Base-by-base conservation (phyloP, 2,888 invertebrate genomes). In the Chydorus sphaericus region DNA sequence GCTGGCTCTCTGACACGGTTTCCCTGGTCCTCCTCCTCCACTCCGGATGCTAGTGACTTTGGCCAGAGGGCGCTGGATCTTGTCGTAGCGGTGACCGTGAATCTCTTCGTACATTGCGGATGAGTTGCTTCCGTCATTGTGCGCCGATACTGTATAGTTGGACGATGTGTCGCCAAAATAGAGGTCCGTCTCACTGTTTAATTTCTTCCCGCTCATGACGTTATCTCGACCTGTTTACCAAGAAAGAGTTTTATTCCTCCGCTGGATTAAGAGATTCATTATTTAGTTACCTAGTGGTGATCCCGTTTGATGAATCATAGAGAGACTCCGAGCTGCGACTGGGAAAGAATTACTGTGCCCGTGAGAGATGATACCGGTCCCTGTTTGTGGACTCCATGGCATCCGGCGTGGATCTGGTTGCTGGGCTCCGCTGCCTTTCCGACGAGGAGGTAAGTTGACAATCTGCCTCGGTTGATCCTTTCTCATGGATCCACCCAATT, bases 121-220 rank as follows among this genome's bases (percentile, higher is more conserved):
- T 11, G 77, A 77, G 62, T 77, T 77, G 7, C 75, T 75, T 0
- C 76, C 76, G 59, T 73, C 73, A 62, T 73, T 73, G 57, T 71
- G 64, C 0, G 83, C 76, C 14, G 44, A 44, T 2, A 20, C 44
- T 4, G 83, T 83, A 51, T 82, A 80, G 64, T 83, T 83, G 23
- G 66, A 66, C 28, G 86, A 86, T 0, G 86, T 87, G 62, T 88
- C 87, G 0, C 86, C 87, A 64, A 88, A 88, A 66, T 88, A 88
- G 0, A 88, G 80, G 66, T 88, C 88, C 0, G 85, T 85, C 65
- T 87, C 87, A 0, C 84, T 77, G n/a, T 52, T 38, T 28, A 44
- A 14, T 44, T 44, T 44, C 10, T 28, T 26, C 28, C 37, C 26
- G 44, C 26, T 44, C 26, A 44, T 26, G n/a, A n/a, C n/a, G 18